Conservation (phyloP, 23 tunicate species). For the Styela clava region DNA sequence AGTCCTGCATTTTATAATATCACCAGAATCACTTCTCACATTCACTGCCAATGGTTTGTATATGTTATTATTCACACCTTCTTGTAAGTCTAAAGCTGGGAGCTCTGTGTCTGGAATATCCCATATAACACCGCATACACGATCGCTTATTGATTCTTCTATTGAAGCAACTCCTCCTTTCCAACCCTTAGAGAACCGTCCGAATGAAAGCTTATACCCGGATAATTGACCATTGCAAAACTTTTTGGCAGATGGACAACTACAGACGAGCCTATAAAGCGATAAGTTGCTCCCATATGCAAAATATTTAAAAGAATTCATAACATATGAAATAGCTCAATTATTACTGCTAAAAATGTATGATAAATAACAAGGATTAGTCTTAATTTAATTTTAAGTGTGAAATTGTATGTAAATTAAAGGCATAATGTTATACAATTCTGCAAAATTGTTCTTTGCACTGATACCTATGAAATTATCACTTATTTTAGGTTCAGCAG, state of each 20-base stretch:
- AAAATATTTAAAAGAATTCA: slow-evolving; percentile 25
- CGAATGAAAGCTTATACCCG: slow-evolving; percentile 16
- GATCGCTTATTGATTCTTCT: neutral
- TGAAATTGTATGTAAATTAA: too few species aligned
- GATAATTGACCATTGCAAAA: slow-evolving; percentile 11
- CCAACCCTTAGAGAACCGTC: slow-evolving; percentile 15
- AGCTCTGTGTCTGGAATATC: slow-evolving; percentile 21
- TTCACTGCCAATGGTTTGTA: slow-evolving; percentile 17
- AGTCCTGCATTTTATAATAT: slow-evolving; percentile 1
- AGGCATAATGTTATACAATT: too few species aligned
- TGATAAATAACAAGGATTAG: too few species aligned
- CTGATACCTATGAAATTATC: too few species aligned
- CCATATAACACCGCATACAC: slow-evolving; percentile 41
- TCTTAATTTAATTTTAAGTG: too few species aligned
- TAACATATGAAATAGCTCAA: too few species aligned
- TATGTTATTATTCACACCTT: neutral
- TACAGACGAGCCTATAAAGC: slow-evolving; percentile 2
- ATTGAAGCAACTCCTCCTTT: slow-evolving; percentile 30
- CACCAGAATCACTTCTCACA: neutral
- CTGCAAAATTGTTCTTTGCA: too few species aligned
- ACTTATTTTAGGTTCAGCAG: too few species aligned
- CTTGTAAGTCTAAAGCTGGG: slow-evolving; percentile 17
- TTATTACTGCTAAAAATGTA: too few species aligned
- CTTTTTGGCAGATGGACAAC: slow-evolving; percentile 14
- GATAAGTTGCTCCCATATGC: slow-evolving; percentile 35